These are phyloP conservation scores for Pilophorus perplexus DNA, from an alignment of 2,888 invertebrate species.

Conservation along the genomic window DNA sequence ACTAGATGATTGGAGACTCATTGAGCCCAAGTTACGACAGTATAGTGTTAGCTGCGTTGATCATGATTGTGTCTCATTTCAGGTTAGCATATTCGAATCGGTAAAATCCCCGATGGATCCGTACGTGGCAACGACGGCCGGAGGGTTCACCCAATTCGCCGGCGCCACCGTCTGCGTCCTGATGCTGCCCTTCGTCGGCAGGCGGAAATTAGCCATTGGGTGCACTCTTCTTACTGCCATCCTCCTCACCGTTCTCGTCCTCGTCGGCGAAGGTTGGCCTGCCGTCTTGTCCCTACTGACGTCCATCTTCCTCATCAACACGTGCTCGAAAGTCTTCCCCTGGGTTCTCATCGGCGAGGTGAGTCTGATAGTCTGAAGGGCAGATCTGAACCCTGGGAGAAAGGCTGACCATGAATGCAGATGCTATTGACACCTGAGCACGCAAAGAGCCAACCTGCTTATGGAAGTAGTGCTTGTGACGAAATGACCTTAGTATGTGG, in stretches of 20 bases:
- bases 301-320: constrained; percentile 67
- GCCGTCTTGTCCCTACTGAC: constrained; percentile 66
- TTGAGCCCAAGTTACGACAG: no score
- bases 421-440: no score
- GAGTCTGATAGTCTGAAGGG: constrained; percentile 27
- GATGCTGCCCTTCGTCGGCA: constrained; percentile 57
- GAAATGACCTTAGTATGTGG: no score
- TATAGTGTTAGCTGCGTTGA: neutral
- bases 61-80: constrained; percentile 11
- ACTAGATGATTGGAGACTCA: neutral
- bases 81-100: constrained; percentile 67
- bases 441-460: no score
- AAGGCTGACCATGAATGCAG: no score
- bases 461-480: no score
- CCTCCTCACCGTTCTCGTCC: constrained; percentile 62
- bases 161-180: constrained; percentile 66
- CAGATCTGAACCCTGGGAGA: neutral
- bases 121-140: constrained; percentile 69
- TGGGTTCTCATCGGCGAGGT: constrained; percentile 83
- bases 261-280: constrained; percentile 58
- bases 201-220: constrained; percentile 32
- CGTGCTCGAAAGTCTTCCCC: constrained; percentile 68
- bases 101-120: constrained; percentile 72
- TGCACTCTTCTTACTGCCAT: constrained; percentile 59
- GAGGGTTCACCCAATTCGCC: constrained; percentile 65